Evolutionary conservation across 2,888 invertebrate species (phyloP).

Genomic region (Lasiommata megera): DNA sequence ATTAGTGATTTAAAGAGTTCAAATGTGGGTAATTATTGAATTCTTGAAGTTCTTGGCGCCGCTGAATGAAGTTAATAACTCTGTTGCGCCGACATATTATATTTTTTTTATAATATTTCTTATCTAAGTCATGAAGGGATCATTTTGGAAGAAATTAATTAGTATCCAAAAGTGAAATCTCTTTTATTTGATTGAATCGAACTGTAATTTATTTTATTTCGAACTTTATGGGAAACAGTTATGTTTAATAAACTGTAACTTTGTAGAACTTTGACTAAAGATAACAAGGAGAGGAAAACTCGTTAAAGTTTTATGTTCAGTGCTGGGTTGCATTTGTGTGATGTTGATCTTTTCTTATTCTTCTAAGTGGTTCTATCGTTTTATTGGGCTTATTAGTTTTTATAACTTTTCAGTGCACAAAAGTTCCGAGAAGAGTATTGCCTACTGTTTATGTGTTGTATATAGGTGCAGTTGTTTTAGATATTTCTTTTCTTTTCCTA

Average conservation of each 20-base stretch:
- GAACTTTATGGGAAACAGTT: slow-evolving; percentile 7
- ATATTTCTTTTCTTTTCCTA: too few species aligned
- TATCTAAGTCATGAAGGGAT: too few species aligned
- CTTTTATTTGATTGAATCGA: slow-evolving; percentile 1
- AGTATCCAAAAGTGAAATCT: not conserved
- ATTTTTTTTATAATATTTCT: too few species aligned
- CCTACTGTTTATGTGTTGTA: too few species aligned
- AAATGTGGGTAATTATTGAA: too few species aligned
- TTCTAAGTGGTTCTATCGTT: slow-evolving; percentile 6
- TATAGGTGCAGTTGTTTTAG: too few species aligned
- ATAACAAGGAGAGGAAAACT: slow-evolving; percentile 69
- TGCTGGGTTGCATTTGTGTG: slow-evolving; percentile 39
- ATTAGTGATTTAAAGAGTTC: too few species aligned
- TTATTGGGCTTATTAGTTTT: slow-evolving; percentile 7
- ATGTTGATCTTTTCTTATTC: slow-evolving; percentile 53
- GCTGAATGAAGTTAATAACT: too few species aligned
- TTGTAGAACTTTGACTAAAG: slow-evolving; percentile 57
- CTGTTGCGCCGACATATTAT: too few species aligned
- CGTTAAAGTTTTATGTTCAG: slow-evolving; percentile 73
- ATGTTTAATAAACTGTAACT: slow-evolving; percentile 13
- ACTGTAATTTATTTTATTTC: slow-evolving; percentile 4
- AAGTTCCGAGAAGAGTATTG: not conserved
- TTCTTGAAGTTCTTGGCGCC: too few species aligned
- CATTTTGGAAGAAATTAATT: too few species aligned
- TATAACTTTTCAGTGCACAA: slow-evolving; percentile 2